Evolutionary conservation across 2,888 invertebrate species (phyloP), one percentile per base, ranked within the genome.

Genomic region (Ectobius pallidus): DNA sequence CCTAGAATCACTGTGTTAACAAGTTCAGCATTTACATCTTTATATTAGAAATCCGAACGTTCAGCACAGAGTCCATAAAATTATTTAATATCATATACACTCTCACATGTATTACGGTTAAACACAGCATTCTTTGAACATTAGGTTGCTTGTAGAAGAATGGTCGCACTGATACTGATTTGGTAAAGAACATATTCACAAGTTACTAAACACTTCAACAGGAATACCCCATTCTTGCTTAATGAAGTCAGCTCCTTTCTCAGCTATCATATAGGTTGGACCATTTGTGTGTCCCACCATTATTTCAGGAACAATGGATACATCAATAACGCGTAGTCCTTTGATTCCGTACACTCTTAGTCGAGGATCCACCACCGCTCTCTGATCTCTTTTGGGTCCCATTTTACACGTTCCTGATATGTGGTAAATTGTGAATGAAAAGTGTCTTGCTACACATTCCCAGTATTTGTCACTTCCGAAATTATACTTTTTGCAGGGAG

Each of bases 191-290:
- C n/a, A n/a, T n/a, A n/a, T n/a, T n/a, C n/a, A n/a, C n/a, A n/a
- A n/a, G n/a, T n/a, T n/a, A n/a, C n/a, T n/a, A n/a, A n/a, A n/a
- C n/a, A n/a, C n/a, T n/a, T n/a, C n/a, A n/a, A n/a, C n/a, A n/a
- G n/a, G n/a, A n/a, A 65, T 14, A 1, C 42, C 81, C 84, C 85
- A 86, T 75, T 84, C 83, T 78, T 88, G 80, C 81, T 90, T 91
- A 58, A 92, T 90, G 84, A 91, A 85, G 79, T 92, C 91, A 0
- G 90, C 85, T 6, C 88, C 91, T 80, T 92, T 93, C 81, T 94
- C 94, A 2, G 92, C 93, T 78, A 94, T 92, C 93, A 94, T 93
- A 75, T 88, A 92, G 0, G 87, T 87, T 0, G 93, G 91, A 0
- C 92, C 90, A 78, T 93, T 93, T 0, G 93, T 93, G 80, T 93